phyloP scores from a whole-genome alignment of 2,888 invertebrate species.

The Dorcus parallelipipedus region DNA sequence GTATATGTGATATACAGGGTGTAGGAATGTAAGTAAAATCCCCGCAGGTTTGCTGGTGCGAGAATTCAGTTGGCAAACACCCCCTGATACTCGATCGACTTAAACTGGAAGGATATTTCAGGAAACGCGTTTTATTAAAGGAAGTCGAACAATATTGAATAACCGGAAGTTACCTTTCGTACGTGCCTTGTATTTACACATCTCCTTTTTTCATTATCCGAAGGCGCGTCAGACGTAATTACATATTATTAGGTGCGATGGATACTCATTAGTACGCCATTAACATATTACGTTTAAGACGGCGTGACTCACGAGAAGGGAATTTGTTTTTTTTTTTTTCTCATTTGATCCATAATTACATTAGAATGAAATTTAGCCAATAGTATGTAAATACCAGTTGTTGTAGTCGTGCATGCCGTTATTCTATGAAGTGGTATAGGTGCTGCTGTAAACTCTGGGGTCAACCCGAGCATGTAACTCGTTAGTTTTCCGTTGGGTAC shows the following conservation, averaged over 20 bases:
- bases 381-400: slow-evolving; percentile 54
- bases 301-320: too few species aligned
- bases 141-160: not conserved
- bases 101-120: not conserved
- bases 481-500: slow-evolving; percentile 17
- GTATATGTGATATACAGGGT: too few species aligned
- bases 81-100: too few species aligned
- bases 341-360: too few species aligned
- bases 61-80: too few species aligned
- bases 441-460: slow-evolving; percentile 15
- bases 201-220: not conserved
- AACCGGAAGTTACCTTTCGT: not conserved
- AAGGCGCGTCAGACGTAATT: not conserved
- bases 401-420: slow-evolving; percentile 61
- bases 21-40: too few species aligned
- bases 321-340: too few species aligned
- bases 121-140: not conserved
- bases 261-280: not conserved
- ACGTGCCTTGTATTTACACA: not conserved
- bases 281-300: too few species aligned
- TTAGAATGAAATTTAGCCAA: too few species aligned
- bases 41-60: too few species aligned
- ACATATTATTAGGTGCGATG: not conserved
- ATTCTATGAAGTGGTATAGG: slow-evolving; percentile 51
- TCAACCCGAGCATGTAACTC: slow-evolving; percentile 14